Evolutionary conservation across 2,888 invertebrate genomes (phyloP).

Genomic region (Nephrotoma guestfalica): DNA sequence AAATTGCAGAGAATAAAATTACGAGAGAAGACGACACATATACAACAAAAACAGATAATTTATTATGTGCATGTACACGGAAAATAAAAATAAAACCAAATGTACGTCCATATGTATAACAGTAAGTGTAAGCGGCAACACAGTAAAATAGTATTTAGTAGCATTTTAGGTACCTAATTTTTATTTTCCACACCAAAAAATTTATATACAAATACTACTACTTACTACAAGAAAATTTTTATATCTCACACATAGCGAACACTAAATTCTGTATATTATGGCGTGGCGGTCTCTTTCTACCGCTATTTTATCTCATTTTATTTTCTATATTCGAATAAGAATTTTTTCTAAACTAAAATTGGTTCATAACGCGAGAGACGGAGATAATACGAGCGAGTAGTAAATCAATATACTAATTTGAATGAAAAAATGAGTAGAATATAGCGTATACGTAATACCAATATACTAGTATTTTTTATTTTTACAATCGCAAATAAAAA

Average conservation of each 20-base stretch:
- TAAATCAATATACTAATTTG: not conserved
- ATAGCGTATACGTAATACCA: not conserved
- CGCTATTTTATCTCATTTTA: not conserved
- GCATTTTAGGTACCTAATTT: not conserved
- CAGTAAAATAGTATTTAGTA: not conserved
- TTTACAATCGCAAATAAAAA: not conserved
- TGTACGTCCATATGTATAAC: not conserved
- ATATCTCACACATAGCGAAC: not conserved
- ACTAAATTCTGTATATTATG: not conserved
- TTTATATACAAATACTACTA: not conserved
- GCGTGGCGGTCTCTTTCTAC: not conserved
- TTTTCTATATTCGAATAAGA: not conserved
- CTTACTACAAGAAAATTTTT: not conserved
- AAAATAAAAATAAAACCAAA: not conserved
- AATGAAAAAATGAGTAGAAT: not conserved
- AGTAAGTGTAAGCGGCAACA: not conserved
- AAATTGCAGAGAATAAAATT: not conserved
- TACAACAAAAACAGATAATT: not conserved
- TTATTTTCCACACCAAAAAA: not conserved
- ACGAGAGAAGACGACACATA: not conserved
- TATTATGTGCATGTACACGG: not conserved
- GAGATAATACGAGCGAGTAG: not conserved
- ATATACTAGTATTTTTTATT: not conserved
- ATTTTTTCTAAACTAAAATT: not conserved
- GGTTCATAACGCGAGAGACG: not conserved